phyloP scores from a whole-genome alignment of 2,888 invertebrate species.

The Hypomecis atomaria region DNA sequence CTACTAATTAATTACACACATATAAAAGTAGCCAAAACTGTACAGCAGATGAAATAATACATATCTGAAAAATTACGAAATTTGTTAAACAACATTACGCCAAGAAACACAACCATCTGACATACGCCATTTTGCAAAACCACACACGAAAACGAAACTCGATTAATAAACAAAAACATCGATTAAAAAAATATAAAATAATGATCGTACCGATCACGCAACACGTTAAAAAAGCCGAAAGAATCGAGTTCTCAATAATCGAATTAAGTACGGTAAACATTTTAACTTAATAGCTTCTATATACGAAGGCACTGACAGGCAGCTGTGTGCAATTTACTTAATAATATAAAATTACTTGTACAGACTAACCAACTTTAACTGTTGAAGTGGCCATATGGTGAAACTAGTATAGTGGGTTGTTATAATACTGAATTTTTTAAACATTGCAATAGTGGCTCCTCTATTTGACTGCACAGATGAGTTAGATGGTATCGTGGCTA shows the following conservation, averaged over 20 bases:
- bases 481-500: no score
- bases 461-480: no score
- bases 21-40: no score
- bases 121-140: constrained; percentile 17
- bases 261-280: constrained; percentile 78
- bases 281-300: constrained; percentile 67
- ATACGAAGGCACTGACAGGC: constrained; percentile 58
- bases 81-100: constrained; percentile 10
- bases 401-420: not conserved
- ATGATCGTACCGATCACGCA: constrained; percentile 24
- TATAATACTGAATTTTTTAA: not conserved
- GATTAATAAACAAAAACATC: constrained; percentile 5
- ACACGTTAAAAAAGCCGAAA: constrained; percentile 43
- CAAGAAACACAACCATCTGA: constrained; percentile 9
- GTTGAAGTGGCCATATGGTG: not conserved
- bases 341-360: constrained; percentile 66
- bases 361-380: not conserved
- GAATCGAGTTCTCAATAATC: constrained; percentile 63
- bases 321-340: constrained; percentile 71
- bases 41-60: not conserved
- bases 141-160: not conserved
- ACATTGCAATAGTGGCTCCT: not conserved
- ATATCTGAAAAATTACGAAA: no score
- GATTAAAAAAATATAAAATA: constrained; percentile 26
- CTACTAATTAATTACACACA: no score